Conservation (phyloP, 64 coral and sea anemone species). For the Exaiptasia diaphana region DNA sequence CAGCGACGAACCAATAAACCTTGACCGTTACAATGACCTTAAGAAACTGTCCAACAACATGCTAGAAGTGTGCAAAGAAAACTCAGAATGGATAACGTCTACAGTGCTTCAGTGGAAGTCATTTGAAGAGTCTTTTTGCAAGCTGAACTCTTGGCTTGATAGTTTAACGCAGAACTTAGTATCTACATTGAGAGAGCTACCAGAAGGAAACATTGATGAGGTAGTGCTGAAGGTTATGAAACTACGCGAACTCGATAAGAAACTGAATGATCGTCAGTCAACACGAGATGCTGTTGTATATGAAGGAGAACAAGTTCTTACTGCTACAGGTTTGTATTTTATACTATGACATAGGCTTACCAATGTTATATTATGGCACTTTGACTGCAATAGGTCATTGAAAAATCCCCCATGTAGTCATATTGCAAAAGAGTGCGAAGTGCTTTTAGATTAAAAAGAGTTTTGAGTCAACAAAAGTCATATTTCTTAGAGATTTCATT, state of each 20-base stretch:
- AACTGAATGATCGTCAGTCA: conserved; percentile 69
- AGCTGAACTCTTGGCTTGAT: conserved; percentile 59
- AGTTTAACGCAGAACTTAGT: conserved; percentile 51
- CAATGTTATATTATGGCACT: too few species aligned
- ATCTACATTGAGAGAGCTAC: conserved; percentile 32
- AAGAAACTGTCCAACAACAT: conserved; percentile 79
- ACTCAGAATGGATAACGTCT: conserved; percentile 60
- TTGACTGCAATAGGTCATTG: too few species aligned
- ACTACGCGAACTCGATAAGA: conserved; percentile 71
- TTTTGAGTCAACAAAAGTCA: too few species aligned
- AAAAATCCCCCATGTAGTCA: too few species aligned
- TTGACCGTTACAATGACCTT: conserved; percentile 38
- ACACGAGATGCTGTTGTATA: conserved; percentile 65
- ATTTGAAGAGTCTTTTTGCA: conserved; percentile 64
- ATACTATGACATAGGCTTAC: neutral
- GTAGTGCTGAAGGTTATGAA: conserved; percentile 81
- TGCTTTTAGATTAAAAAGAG: too few species aligned
- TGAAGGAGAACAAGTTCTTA: conserved; percentile 81
- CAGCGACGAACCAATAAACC: neutral
- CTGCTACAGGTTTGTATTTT: conserved; percentile 60
- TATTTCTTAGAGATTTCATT: too few species aligned
- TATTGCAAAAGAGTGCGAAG: too few species aligned
- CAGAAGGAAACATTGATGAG: conserved; percentile 61
- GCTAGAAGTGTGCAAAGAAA: conserved; percentile 82
- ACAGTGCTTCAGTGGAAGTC: conserved; percentile 81